Conservation (phyloP, 2,797 vertebrate species). For the Atherinosoma microstoma region DNA sequence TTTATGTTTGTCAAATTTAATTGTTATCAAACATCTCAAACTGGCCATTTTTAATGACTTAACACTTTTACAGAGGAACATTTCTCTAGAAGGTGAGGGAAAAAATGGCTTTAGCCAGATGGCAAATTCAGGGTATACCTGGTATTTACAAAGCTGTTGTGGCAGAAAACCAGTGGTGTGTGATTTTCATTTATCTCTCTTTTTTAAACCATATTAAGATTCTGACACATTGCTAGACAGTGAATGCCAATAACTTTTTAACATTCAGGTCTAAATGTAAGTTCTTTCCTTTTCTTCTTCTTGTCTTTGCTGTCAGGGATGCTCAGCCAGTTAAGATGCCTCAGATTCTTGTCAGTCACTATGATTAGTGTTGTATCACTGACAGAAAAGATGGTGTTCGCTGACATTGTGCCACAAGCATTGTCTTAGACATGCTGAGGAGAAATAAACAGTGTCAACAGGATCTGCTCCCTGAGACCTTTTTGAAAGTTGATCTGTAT, state of each 20-base stretch:
- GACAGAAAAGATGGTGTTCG: slow-evolving; percentile 20
- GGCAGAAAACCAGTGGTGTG: background rate
- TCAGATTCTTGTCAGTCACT: slow-evolving; percentile 21
- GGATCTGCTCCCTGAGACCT: slow-evolving; percentile 17
- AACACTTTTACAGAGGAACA: background rate
- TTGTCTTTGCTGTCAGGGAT: slow-evolving; percentile 8
- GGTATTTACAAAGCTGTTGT: slow-evolving; percentile 13
- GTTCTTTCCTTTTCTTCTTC: background rate
- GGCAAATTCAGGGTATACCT: slow-evolving; percentile 20
- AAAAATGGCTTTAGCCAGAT: slow-evolving; percentile 14
- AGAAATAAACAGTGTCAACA: background rate
- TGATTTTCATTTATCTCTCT: background rate
- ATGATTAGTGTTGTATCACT: slow-evolving; percentile 19
- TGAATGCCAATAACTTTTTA: background rate
- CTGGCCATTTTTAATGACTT: background rate
- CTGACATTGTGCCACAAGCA: slow-evolving; percentile 37
- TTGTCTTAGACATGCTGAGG: slow-evolving; percentile 16
- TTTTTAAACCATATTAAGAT: background rate
- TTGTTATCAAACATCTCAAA: slow-evolving; percentile 1
- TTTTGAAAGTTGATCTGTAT: slow-evolving; percentile 7
- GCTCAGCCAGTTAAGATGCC: slow-evolving; percentile 4
- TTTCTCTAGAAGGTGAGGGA: slow-evolving; percentile 6
- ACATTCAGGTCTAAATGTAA: background rate
- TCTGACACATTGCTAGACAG: slow-evolving; percentile 9
- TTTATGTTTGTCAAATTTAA: background rate